Conservation (phyloP, 2,888 invertebrate species). For the Drosophila buzzatii region DNA sequence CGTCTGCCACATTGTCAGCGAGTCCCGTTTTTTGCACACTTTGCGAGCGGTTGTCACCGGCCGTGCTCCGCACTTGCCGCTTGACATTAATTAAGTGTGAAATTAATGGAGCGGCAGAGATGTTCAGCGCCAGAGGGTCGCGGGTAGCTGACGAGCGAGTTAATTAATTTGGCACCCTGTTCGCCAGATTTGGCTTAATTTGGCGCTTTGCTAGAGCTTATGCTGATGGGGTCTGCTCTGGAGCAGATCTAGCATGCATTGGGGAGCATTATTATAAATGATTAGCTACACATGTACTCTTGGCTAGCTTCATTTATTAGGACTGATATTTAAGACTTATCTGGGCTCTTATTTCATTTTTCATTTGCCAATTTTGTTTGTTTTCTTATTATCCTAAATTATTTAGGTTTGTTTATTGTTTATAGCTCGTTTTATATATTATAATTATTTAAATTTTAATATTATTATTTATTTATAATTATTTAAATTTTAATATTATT, state of each 20-base stretch:
- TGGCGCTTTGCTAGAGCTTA: slow-evolving; percentile 13
- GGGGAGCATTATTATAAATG: slow-evolving; percentile 16
- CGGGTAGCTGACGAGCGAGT: slow-evolving; percentile 21
- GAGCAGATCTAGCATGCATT: slow-evolving; percentile 10
- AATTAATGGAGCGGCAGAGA: slow-evolving; percentile 60
- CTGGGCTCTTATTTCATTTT: neutral
- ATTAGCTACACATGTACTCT: slow-evolving; percentile 20
- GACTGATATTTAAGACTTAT: neutral
- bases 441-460: neutral
- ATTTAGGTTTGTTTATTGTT: neutral
- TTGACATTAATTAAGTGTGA: slow-evolving; percentile 83
- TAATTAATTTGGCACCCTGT: slow-evolving; percentile 47
- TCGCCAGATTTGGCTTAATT: slow-evolving; percentile 44
- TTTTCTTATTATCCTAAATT: neutral
- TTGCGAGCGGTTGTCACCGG: slow-evolving; percentile 38
- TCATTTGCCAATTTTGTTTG: neutral
- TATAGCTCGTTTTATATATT: neutral
- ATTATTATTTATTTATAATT: no score
- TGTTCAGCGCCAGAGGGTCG: slow-evolving; percentile 15
- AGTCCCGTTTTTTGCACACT: slow-evolving; percentile 49
- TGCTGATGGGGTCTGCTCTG: neutral
- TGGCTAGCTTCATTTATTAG: slow-evolving; percentile 12
- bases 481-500: neutral
- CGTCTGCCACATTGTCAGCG: slow-evolving; percentile 69
- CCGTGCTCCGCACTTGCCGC: slow-evolving; percentile 49